phyloP scores from a whole-genome alignment of 2,797 vertebrate genomes.

The Thaleichthys pacificus region DNA sequence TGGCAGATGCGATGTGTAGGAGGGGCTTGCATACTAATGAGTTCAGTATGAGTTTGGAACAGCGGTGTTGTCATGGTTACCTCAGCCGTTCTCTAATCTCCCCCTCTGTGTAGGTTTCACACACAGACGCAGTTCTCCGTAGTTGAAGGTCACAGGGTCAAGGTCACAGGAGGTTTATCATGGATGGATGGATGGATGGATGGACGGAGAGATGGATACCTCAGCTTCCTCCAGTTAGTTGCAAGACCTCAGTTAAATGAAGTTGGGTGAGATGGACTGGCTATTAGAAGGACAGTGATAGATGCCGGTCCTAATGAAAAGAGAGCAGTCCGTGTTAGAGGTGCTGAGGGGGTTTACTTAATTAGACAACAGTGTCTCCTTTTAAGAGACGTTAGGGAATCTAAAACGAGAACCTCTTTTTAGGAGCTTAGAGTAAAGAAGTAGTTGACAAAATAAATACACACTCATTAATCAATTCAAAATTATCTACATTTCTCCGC shows the following conservation, averaged over 20 bases:
- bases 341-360: background rate
- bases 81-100: background rate
- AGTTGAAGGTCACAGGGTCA: background rate
- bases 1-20: background rate
- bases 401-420: background rate
- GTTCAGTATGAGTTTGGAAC: background rate
- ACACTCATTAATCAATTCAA: slow-evolving; percentile 12
- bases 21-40: background rate
- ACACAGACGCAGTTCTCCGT: no score
- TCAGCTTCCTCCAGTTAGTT: no score
- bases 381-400: background rate
- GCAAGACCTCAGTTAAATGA: background rate
- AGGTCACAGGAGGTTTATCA: background rate
- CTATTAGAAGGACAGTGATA: background rate
- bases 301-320: background rate
- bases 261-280: background rate
- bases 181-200: no score
- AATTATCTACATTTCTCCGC: slow-evolving; percentile 13
- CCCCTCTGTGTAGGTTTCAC: background rate
- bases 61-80: background rate
- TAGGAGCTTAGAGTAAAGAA: background rate
- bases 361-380: background rate
- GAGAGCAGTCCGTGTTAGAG: background rate
- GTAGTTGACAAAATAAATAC: slow-evolving; percentile 19
- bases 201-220: background rate